A percentile compares a stretch with the other conserved stretches of the same genome.
These are phyloP conservation scores for Saccostrea echinata DNA, from an alignment of 1,140 invertebrate genomes.

Conservation along the genomic window DNA sequence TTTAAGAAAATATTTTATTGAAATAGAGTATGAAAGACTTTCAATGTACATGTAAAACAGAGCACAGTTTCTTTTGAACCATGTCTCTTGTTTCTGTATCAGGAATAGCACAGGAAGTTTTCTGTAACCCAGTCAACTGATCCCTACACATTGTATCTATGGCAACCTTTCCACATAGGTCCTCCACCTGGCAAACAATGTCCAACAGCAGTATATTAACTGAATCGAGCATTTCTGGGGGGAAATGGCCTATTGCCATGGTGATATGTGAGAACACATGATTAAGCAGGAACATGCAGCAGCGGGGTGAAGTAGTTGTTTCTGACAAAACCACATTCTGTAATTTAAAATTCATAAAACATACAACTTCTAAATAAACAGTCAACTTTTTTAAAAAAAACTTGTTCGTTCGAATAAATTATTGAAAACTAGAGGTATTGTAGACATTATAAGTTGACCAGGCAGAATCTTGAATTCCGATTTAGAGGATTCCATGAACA, in stretches of 20 bases:
- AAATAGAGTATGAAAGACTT: not conserved
- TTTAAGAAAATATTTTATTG: not conserved
- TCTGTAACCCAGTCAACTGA: not conserved
- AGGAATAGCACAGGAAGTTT: not conserved
- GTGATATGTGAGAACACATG: not conserved
- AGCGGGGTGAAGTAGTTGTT: not conserved
- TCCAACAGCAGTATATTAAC: constrained; percentile 7
- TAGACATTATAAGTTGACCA: too few relatives aligned
- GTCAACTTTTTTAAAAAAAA: too few relatives aligned
- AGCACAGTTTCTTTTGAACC: not conserved
- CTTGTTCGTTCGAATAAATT: too few relatives aligned
- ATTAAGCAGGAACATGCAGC: not conserved
- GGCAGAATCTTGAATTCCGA: too few relatives aligned
- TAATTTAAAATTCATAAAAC: not conserved
- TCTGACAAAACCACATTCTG: constrained; percentile 17
- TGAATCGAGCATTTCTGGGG: not conserved
- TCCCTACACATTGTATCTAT: not conserved
- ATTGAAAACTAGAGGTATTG: too few relatives aligned
- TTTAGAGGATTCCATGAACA: too few relatives aligned
- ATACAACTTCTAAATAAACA: not conserved
- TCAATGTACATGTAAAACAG: not conserved
- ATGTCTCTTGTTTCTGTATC: not conserved
- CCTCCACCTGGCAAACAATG: constrained; percentile 18
- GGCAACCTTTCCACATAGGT: not conserved
- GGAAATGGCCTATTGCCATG: not conserved